A percentile compares a stretch with the other conserved stretches of the same genome.
Conservation (phyloP, 2,113 vertebrate species). For the Tachysurus vachellii region DNA sequence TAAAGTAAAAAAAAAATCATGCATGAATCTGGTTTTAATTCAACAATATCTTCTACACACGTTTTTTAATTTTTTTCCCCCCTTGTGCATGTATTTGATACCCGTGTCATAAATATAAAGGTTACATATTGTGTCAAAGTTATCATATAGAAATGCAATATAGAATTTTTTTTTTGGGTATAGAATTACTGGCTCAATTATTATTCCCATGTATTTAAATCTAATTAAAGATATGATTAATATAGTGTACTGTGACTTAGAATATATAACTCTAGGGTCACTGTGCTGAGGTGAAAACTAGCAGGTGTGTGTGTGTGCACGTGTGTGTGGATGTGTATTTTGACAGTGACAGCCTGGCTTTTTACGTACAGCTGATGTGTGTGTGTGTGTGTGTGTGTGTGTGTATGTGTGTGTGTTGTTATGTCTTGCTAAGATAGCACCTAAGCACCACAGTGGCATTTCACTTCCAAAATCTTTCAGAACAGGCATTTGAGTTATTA, state of each 20-base stretch:
- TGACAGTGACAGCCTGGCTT: neutral
- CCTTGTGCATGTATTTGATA: neutral
- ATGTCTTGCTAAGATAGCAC: conserved; percentile 26
- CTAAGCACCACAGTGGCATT: conserved; percentile 8
- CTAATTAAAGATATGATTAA: neutral
- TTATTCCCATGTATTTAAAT: neutral
- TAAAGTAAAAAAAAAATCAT: neutral
- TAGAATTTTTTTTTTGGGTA: neutral
- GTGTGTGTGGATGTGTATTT: neutral
- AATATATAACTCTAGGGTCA: neutral
- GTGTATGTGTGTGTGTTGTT: neutral
- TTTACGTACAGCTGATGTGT: conserved; percentile 5
- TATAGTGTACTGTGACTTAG: neutral
- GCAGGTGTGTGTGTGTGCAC: neutral
- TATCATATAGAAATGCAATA: neutral
- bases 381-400: conserved; percentile 1
- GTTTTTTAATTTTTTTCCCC: neutral
- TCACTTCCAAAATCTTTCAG: conserved; percentile 14
- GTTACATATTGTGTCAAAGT: neutral
- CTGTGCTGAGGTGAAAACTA: neutral
- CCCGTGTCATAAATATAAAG: neutral
- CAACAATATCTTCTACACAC: neutral
- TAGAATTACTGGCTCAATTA: neutral
- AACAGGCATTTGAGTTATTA: conserved; percentile 17
- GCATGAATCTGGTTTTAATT: neutral